Conservation (phyloP, 2,113 vertebrate species). For the Pseudolaguvia tuberculata region DNA sequence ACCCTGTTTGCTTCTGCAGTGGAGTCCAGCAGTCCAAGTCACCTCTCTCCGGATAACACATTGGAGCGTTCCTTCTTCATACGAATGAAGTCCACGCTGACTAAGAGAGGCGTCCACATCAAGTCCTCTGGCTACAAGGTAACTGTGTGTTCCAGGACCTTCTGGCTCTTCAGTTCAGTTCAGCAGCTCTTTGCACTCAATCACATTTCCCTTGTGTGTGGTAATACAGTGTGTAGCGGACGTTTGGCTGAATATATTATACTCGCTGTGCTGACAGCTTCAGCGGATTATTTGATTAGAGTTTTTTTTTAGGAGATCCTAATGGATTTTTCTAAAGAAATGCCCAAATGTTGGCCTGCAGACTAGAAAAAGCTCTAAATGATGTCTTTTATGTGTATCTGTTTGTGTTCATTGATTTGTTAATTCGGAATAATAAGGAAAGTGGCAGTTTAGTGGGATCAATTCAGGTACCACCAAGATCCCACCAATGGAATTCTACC, state of each 20-base stretch:
- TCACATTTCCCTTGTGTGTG: conserved; percentile 36
- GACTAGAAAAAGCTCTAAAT: conserved; percentile 9
- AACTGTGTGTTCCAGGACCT: conserved; percentile 46
- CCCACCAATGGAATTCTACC: too few relatives aligned
- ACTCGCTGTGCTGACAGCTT: conserved; percentile 23
- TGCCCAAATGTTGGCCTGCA: conserved; percentile 27
- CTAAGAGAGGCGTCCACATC: conserved; percentile 98
- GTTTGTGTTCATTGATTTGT: conserved; percentile 8
- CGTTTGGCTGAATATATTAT: conserved; percentile 39
- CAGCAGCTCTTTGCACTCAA: conserved; percentile 32
- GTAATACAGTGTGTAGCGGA: conserved; percentile 41
- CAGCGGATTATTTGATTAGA: conserved; percentile 38
- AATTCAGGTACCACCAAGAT: too few relatives aligned
- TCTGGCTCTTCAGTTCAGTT: neutral
- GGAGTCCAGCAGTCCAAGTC: conserved; percentile 90
- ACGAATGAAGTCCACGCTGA: conserved; percentile 98
- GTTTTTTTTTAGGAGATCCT: conserved; percentile 34
- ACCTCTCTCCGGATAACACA: conserved; percentile 84
- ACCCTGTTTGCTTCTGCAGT: conserved; percentile 65
- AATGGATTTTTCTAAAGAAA: conserved; percentile 18
- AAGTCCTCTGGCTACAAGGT: conserved; percentile 99
- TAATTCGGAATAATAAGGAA: neutral
- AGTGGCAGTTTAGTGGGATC: neutral
- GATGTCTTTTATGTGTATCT: neutral
- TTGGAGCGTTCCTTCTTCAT: conserved; percentile 97